These are phyloP conservation scores for Adela reaumurella DNA, from an alignment of 2,888 invertebrate species.

Conservation along the genomic window DNA sequence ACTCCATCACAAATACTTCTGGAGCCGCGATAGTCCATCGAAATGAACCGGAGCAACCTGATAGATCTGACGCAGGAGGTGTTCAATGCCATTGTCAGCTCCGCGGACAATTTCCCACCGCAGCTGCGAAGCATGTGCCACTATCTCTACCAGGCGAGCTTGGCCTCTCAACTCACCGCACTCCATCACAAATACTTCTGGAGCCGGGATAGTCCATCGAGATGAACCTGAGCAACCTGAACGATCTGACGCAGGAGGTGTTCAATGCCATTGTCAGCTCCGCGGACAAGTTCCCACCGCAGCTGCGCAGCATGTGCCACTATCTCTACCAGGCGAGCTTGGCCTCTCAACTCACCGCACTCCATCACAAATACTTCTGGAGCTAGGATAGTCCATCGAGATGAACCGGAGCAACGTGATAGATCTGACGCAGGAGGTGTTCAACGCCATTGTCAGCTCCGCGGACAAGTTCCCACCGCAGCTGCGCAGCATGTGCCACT, in stretches of 20 bases:
- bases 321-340: slow-evolving; percentile 77
- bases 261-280: slow-evolving; percentile 91
- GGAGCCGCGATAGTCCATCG: slow-evolving; percentile 75
- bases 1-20: no score
- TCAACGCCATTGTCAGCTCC: slow-evolving; percentile 88
- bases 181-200: no score
- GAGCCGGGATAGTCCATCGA: slow-evolving; percentile 79
- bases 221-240: slow-evolving; percentile 80
- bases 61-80: slow-evolving; percentile 89
- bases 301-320: slow-evolving; percentile 95
- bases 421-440: slow-evolving; percentile 88
- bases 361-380: no score
- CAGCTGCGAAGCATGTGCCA: slow-evolving; percentile 97
- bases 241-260: slow-evolving; percentile 90
- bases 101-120: slow-evolving; percentile 89
- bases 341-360: no score
- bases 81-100: slow-evolving; percentile 88
- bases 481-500: slow-evolving; percentile 95
- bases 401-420: slow-evolving; percentile 84
- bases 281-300: slow-evolving; percentile 89
- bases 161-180: no score
- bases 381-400: slow-evolving; percentile 76
- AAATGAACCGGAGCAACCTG: slow-evolving; percentile 81
- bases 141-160: slow-evolving; percentile 77
- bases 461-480: slow-evolving; percentile 93